phyloP scores from a whole-genome alignment of 2,888 invertebrate species.

The Orthonevra nobilis region DNA sequence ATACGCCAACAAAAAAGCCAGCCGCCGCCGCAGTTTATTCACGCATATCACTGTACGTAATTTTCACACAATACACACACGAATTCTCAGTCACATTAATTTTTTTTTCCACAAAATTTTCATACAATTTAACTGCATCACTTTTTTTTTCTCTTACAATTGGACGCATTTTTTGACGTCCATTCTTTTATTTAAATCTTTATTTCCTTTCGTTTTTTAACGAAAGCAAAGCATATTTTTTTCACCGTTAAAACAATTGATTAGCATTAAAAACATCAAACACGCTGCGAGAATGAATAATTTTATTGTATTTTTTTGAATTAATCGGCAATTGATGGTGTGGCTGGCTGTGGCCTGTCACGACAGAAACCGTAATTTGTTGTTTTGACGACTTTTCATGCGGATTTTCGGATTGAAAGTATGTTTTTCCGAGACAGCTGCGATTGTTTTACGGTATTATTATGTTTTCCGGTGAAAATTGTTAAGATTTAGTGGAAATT shows the following conservation, averaged over 20 bases:
- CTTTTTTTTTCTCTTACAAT: conserved; percentile 35
- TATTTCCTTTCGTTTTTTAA: conserved; percentile 16
- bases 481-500: conserved; percentile 49
- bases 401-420: conserved; percentile 18
- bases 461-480: conserved; percentile 51
- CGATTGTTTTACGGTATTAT: conserved; percentile 38
- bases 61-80: conserved; percentile 11
- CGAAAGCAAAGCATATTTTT: background rate
- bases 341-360: conserved; percentile 34
- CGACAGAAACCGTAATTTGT: conserved; percentile 41
- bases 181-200: conserved; percentile 44
- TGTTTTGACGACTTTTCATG: conserved; percentile 43
- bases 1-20: too few species aligned
- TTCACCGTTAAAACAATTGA: conserved; percentile 16
- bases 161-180: conserved; percentile 26
- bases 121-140: conserved; percentile 35
- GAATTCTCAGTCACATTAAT: conserved; percentile 53
- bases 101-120: conserved; percentile 30
- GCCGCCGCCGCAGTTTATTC: conserved; percentile 49
- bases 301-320: conserved; percentile 53
- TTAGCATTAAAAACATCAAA: conserved; percentile 21
- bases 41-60: conserved; percentile 47
- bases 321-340: conserved; percentile 26
- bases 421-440: conserved; percentile 9
- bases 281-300: conserved; percentile 36